Conservation (phyloP, 2,797 vertebrate genomes). For the Pipistrellus nathusii region DNA sequence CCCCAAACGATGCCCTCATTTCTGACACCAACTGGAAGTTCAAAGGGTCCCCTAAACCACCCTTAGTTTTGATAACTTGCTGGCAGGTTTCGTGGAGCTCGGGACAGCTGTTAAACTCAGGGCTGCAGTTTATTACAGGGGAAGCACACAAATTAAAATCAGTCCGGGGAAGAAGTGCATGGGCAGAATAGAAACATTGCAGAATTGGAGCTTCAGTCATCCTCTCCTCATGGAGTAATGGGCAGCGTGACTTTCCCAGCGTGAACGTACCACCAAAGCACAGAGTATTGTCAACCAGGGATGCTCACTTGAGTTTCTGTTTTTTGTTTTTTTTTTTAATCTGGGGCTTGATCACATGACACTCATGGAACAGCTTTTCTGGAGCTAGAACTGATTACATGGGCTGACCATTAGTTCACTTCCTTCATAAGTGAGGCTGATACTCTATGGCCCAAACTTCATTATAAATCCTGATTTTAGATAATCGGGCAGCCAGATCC, state of each 20-base stretch:
- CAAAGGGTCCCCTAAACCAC: background rate
- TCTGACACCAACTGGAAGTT: background rate
- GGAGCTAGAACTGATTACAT: background rate
- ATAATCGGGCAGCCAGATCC: background rate
- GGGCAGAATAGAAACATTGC: background rate
- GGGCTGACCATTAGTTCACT: background rate
- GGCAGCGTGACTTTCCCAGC: background rate
- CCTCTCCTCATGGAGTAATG: background rate
- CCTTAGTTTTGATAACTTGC: background rate
- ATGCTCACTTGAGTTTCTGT: background rate
- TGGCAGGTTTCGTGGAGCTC: background rate
- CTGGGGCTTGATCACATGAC: background rate
- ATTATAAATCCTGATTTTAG: background rate
- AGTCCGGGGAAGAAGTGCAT: background rate
- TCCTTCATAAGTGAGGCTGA: background rate
- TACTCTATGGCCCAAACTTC: background rate
- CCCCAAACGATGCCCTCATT: background rate
- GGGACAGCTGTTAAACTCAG: background rate
- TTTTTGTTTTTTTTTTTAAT: too few relatives aligned
- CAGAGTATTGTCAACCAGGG: background rate
- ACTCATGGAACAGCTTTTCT: background rate
- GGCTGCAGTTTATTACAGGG: background rate
- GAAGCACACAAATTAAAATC: background rate
- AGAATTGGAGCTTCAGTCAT: background rate
- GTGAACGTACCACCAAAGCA: fast-evolving